phyloP scores from a whole-genome alignment of 2,888 invertebrate species.

The Chorisops tibialis region DNA sequence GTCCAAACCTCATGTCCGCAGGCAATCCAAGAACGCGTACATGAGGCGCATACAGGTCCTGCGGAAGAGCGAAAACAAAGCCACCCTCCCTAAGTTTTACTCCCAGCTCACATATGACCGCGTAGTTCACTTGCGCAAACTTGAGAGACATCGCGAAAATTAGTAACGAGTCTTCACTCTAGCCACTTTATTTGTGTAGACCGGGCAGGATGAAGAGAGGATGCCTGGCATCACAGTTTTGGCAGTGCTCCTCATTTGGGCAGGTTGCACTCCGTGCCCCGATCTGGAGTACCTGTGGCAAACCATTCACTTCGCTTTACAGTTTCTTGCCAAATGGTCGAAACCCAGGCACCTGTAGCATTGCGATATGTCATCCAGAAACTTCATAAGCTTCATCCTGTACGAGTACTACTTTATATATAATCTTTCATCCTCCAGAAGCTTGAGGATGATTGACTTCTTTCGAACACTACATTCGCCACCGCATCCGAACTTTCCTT shows the following conservation, averaged over 20 bases:
- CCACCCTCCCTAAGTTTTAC: too few relatives aligned
- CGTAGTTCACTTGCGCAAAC: too few relatives aligned
- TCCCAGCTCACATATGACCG: too few relatives aligned
- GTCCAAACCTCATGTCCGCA: too few relatives aligned
- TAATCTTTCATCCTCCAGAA: neutral
- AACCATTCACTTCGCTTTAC: neutral
- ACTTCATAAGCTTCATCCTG: neutral
- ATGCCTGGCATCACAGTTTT: neutral
- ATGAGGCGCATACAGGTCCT: too few relatives aligned
- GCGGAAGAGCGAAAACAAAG: too few relatives aligned
- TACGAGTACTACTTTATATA: neutral
- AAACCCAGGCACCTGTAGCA: constrained; percentile 2
- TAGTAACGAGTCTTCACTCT: too few relatives aligned
- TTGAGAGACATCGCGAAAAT: too few relatives aligned
- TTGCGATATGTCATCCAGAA: neutral
- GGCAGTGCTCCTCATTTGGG: neutral
- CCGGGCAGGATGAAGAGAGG: too few relatives aligned
- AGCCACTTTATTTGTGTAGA: too few relatives aligned
- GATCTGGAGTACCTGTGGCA: neutral
- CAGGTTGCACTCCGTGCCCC: neutral
- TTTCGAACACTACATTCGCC: neutral
- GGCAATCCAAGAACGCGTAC: too few relatives aligned
- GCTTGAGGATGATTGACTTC: too few relatives aligned
- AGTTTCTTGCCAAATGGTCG: neutral
- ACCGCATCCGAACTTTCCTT: neutral